Conservation (phyloP, 2,888 invertebrate genomes). For the Noctua comes region DNA sequence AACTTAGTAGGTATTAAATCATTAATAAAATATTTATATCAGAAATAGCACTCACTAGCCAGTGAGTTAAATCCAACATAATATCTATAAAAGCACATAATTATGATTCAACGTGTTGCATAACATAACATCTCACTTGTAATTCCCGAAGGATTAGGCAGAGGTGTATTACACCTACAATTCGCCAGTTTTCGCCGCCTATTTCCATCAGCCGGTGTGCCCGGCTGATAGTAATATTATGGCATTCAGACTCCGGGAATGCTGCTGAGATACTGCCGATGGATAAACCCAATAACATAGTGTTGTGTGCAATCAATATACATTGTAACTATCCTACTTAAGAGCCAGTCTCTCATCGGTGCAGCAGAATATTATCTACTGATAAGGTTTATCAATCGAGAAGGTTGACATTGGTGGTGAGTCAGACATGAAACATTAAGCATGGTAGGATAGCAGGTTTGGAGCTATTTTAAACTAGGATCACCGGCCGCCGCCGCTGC, state of each 20-base stretch:
- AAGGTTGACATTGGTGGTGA: not conserved
- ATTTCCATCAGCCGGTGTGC: not conserved
- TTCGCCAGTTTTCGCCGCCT: not conserved
- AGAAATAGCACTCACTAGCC: not conserved
- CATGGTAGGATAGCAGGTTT: too few species aligned
- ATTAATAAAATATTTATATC: not conserved
- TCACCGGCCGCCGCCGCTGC: too few species aligned
- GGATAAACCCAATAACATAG: not conserved
- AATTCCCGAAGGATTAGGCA: not conserved
- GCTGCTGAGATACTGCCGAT: not conserved
- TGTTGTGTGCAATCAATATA: not conserved
- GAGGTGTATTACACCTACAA: not conserved
- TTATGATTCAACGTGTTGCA: not conserved
- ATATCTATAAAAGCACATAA: not conserved
- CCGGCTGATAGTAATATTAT: too few species aligned
- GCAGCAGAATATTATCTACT: not conserved
- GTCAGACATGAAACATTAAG: too few species aligned
- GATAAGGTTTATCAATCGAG: slow-evolving; percentile 1
- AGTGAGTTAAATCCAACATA: not conserved
- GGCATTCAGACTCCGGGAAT: not conserved
- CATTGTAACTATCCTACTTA: not conserved
- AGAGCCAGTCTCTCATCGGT: not conserved
- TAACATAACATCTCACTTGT: not conserved
- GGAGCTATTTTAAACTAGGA: not conserved
- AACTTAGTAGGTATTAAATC: not conserved